Conservation (phyloP, 2,888 invertebrate genomes). For the Mimas tiliae region DNA sequence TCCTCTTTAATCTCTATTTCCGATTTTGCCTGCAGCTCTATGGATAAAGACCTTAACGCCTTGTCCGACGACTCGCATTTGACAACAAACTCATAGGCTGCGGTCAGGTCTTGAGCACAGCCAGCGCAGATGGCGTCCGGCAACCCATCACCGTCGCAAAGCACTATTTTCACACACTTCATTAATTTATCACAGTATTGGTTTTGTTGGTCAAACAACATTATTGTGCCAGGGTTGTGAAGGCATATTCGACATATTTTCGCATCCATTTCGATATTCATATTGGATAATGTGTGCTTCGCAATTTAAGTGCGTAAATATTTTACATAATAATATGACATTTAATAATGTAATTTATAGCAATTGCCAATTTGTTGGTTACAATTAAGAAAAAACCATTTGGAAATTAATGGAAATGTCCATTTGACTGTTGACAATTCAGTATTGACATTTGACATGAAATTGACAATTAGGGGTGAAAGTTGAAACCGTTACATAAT, state of each 20-base stretch:
- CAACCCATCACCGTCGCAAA: conserved; percentile 65
- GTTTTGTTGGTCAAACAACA: conserved; percentile 62
- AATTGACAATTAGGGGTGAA: too few species aligned
- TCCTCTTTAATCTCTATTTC: conserved; percentile 51
- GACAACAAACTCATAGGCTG: conserved; percentile 63
- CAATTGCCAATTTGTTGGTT: too few species aligned
- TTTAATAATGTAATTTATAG: not conserved
- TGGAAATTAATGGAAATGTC: too few species aligned
- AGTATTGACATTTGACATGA: too few species aligned
- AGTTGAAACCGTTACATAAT: too few species aligned
- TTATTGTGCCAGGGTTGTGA: conserved; percentile 58
- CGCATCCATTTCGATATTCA: conserved; percentile 16
- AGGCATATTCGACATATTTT: conserved; percentile 68
- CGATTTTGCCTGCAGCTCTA: conserved; percentile 40
- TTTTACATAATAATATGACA: not conserved
- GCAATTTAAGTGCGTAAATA: not conserved
- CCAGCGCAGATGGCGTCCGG: conserved; percentile 64
- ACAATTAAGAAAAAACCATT: too few species aligned
- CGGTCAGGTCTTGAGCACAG: conserved; percentile 62
- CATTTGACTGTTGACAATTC: too few species aligned
- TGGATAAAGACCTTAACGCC: conserved; percentile 52
- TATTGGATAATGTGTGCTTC: not conserved
- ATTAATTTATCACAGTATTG: conserved; percentile 64
- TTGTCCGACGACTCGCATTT: conserved; percentile 70
- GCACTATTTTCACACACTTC: conserved; percentile 62